Base-by-base conservation (phyloP, 2,888 invertebrate genomes). In the Dromius quadrimaculatus region DNA sequence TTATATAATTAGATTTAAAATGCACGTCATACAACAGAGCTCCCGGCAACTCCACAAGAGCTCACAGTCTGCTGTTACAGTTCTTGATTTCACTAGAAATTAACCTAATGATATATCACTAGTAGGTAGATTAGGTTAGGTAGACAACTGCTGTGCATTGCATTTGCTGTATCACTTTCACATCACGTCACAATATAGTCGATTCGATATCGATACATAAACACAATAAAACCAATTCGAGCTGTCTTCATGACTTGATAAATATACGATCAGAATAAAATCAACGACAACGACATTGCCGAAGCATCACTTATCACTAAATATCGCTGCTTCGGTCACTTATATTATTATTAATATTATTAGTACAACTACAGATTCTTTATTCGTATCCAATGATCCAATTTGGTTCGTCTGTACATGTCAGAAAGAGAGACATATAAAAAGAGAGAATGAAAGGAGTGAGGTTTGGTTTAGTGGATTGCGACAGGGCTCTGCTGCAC, bases 401-500 rank as follows among this genome's bases (percentile, higher is more conserved):
- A 22, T 47, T 47, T 0, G 13, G 47, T 47, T 22, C 47, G 17
- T 20, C 32, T 28, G 22, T 20, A 59, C 59, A 28, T 34, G 28
- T 61, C 15, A 19, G 19, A 17, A 17, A 9, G 47, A 11, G 2
- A 41, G 47, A 47, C 47, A 17, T 9, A 20, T 3, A 6, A 1
- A 19, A 22, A 47, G 20, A 47, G 47, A 47, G 20, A 23, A n/a
- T 11, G 47, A 23, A 9, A 47, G 47, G 47, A 23, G 47, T 11
- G 34, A 6, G 47, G 13, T n/a, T n/a, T n/a, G 61, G 11, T 22
- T 85, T 84, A 90, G 84, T 95, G 95, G 83, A 95, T 95, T 83
- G 93, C 94, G 80, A 95, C 95, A 78, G 95, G 94, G 86, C 93
- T 93, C 86, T 95, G 94, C 84, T 93, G 93, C 81, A 94, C 91